phyloP scores from a whole-genome alignment of 2,113 vertebrate genomes.

The Cacatua alba region DNA sequence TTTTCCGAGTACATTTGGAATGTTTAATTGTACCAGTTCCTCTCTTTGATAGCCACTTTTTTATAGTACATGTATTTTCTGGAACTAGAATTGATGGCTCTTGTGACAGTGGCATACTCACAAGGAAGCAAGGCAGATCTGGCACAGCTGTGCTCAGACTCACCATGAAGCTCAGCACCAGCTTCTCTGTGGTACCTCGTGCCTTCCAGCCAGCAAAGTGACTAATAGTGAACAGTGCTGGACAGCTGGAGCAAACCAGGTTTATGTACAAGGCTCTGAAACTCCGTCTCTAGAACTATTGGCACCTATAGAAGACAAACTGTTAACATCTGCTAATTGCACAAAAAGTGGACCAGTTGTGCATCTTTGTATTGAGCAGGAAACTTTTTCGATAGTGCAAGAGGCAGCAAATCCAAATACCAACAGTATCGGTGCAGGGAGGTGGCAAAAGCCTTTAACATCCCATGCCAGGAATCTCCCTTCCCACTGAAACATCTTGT shows the following conservation, averaged over 20 bases:
- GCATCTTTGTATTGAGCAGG: neutral
- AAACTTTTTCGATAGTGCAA: neutral
- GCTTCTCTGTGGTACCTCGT: neutral
- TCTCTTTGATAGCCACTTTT: neutral
- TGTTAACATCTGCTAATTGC: neutral
- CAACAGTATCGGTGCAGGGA: neutral
- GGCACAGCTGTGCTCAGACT: neutral
- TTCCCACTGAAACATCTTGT: neutral
- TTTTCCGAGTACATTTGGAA: fast-evolving
- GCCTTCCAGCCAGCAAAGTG: neutral
- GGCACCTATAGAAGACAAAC: neutral
- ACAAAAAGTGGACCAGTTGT: neutral
- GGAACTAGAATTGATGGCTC: neutral
- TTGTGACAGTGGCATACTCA: fast-evolving
- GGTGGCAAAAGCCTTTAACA: neutral
- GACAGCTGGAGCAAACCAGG: neutral
- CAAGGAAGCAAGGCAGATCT: neutral
- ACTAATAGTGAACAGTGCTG: neutral
- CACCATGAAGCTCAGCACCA: neutral
- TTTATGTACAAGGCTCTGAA: neutral
- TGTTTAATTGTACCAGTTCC: neutral
- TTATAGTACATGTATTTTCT: neutral
- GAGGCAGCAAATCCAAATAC: neutral
- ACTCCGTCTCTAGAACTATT: neutral
- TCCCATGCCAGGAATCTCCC: neutral